Evolutionary conservation across 2,797 vertebrate species (phyloP), one percentile per base, ranked within the genome.

Genomic region (Coracias cyanogaster): DNA sequence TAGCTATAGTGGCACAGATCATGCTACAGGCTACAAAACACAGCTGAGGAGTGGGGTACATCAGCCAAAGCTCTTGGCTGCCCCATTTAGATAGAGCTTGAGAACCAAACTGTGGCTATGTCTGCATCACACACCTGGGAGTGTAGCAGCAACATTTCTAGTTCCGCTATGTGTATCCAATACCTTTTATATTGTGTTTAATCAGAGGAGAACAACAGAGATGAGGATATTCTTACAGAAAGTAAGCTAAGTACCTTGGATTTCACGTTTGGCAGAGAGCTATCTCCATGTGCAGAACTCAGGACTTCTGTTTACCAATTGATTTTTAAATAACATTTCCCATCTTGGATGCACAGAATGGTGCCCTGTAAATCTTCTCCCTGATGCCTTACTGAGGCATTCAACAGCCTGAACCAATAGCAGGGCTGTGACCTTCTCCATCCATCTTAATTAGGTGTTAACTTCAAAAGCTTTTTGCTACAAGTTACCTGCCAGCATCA

Each of bases 381-480:
- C 69, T 18, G 25, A 61, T 69, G 8, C 70, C 64, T 96, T 85
- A 94, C 82, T 60, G 86, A 95, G 66, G 74, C 80, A 78, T 85
- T 37, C 20, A 10, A 58, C 72, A 86, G 46, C 35, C 88, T 71
- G 31, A 77, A 87, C 88, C 61, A 58, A 33, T 16, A 90, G 86
- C 83, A 70, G 66, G 77, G 48, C 82, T 74, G 55, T 93, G 55
- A 93, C 90, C 95, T 96, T 95, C 21, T 4, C 86, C 88, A 86
- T 96, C 93, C 90, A 94, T 97, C 92, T 84, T 97, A 96, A 97
- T 97, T 96, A 97, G 81, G 58, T 49, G 41, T 83, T 94, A 79
- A 91, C 86, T 97, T 96, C 93, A 78, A 84, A 91, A 64, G 76
- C 51, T 93, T 91, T 93, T 52, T 86, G 94, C 90, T 94, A 81